Conservation (phyloP, 2,888 invertebrate genomes). For the Hemicrepidius hirtus region DNA sequence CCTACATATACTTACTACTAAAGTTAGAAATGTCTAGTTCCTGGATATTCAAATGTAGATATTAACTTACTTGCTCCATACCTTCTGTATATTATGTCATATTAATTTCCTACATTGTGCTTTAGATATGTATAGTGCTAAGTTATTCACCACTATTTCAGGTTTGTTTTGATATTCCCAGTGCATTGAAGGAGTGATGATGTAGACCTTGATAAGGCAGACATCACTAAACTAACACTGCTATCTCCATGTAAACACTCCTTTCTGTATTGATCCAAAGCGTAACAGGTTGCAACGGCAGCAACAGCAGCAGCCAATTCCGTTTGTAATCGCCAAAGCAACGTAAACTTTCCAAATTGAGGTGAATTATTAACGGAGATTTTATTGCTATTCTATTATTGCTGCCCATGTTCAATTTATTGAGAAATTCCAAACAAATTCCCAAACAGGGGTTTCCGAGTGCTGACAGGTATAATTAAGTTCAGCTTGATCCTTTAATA, state of each 20-base stretch:
- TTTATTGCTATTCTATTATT: not conserved
- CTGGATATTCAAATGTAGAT: too few relatives aligned
- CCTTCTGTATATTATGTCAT: too few relatives aligned
- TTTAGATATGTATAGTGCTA: too few relatives aligned
- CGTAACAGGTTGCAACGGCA: conserved; percentile 32
- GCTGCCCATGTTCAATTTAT: not conserved
- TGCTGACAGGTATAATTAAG: too few relatives aligned
- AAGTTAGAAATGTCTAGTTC: too few relatives aligned
- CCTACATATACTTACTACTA: too few relatives aligned
- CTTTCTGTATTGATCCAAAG: conserved; percentile 24
- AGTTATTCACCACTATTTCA: not conserved
- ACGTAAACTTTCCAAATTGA: not conserved
- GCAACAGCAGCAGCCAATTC: conserved; percentile 2
- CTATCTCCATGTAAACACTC: conserved; percentile 29
- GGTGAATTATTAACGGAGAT: conserved; percentile 3
- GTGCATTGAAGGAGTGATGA: conserved; percentile 9
- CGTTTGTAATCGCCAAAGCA: conserved; percentile 6
- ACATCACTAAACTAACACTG: conserved; percentile 24
- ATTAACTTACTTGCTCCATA: too few relatives aligned
- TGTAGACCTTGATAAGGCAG: conserved; percentile 21
- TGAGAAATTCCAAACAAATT: too few relatives aligned
- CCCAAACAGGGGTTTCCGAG: too few relatives aligned
- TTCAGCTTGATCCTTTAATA: too few relatives aligned
- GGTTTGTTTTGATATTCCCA: conserved; percentile 8
- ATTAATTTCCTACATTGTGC: too few relatives aligned